These are phyloP conservation scores for Sylvicola cinctus DNA, from an alignment of 2,888 invertebrate species.

Conservation along the genomic window DNA sequence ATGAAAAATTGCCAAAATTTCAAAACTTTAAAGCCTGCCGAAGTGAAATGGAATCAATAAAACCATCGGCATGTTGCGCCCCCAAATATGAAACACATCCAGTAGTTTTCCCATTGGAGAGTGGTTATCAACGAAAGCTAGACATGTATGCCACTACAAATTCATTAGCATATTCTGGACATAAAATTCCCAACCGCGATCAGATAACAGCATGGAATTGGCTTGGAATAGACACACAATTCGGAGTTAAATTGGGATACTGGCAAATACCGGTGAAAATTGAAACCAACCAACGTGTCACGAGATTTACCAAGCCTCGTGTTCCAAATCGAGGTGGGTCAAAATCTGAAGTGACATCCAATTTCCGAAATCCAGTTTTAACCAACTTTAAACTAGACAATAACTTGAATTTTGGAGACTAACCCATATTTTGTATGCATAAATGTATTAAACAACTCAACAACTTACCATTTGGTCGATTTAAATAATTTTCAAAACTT, in stretches of 20 bases:
- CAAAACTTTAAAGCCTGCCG: not conserved
- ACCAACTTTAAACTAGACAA: too few species aligned
- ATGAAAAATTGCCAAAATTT: not conserved
- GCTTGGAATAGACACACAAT: not conserved
- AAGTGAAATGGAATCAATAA: not conserved
- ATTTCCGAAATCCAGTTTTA: too few species aligned
- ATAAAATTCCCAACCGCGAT: not conserved
- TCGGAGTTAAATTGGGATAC: too few species aligned
- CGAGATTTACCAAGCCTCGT: not conserved
- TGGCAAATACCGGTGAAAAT: too few species aligned
- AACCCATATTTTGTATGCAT: too few species aligned
- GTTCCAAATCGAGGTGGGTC: conserved; percentile 4
- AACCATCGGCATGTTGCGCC: not conserved
- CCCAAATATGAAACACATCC: not conserved
- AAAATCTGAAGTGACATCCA: too few species aligned
- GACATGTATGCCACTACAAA: conserved; percentile 4
- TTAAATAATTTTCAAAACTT: conserved; percentile 6
- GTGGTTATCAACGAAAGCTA: not conserved
- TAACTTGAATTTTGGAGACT: too few species aligned
- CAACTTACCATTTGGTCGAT: too few species aligned
- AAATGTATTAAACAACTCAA: too few species aligned
- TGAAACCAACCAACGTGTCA: not conserved
- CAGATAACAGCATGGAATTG: conserved; percentile 3
- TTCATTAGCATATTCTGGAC: conserved; percentile 1
- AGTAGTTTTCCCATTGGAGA: not conserved